Conservation (phyloP, 2,113 vertebrate species). For the Megaleporinus macrocephalus region DNA sequence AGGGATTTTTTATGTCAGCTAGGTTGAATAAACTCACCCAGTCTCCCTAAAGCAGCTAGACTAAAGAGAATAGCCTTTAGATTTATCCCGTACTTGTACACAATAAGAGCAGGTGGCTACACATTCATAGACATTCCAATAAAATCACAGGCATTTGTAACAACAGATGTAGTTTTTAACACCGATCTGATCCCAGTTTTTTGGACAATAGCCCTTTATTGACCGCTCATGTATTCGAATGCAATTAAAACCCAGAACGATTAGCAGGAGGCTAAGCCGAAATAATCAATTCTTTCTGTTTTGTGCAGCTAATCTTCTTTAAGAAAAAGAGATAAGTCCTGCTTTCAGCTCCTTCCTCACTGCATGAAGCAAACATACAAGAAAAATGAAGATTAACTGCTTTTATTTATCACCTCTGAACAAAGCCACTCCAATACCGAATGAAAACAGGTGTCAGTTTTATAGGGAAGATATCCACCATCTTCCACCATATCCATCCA, state of each 20-base stretch:
- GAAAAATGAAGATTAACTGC: constrained; percentile 63
- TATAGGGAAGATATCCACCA: constrained; percentile 59
- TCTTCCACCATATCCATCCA: too few species aligned
- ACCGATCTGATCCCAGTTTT: not conserved
- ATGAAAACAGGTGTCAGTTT: constrained; percentile 7
- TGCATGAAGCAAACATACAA: not conserved
- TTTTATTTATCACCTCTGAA: constrained; percentile 60
- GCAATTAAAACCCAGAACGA: constrained; percentile 64
- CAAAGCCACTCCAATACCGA: constrained; percentile 20
- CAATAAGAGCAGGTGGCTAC: too few species aligned
- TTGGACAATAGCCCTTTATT: constrained; percentile 52
- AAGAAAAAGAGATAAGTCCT: constrained; percentile 37
- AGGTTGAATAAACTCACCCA: too few species aligned
- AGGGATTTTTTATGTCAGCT: too few species aligned
- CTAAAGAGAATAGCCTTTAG: too few species aligned
- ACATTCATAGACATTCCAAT: too few species aligned
- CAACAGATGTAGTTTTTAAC: not conserved
- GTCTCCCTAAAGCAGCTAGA: too few species aligned
- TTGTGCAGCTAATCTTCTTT: constrained; percentile 45
- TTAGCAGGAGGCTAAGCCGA: constrained; percentile 50
- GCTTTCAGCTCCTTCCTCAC: constrained; percentile 35
- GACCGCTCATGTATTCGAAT: constrained; percentile 37
- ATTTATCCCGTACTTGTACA: too few species aligned
- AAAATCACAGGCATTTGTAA: not conserved
- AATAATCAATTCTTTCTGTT: constrained; percentile 47